phyloP scores from a whole-genome alignment of 2,113 vertebrate species.

The Typhlomys cinereus region DNA sequence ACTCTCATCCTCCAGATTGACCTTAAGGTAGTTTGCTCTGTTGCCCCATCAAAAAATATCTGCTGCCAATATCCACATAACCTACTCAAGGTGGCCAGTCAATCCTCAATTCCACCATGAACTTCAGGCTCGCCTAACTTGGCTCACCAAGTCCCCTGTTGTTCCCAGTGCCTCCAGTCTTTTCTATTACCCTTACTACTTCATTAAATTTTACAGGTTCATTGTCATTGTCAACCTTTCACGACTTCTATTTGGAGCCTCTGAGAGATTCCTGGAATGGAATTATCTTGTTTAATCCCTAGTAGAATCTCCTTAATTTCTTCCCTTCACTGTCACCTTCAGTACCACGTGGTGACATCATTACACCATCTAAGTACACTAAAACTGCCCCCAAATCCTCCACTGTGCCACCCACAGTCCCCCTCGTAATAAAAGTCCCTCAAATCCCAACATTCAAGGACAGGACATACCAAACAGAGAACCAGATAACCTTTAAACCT shows the following conservation, averaged over 20 bases:
- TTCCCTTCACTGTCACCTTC: slow-evolving; percentile 27
- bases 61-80: slow-evolving; percentile 2
- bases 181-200: slow-evolving; percentile 48
- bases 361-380: slow-evolving; percentile 7
- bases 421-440: slow-evolving; percentile 2
- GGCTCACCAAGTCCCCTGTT: not conserved
- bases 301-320: slow-evolving; percentile 52
- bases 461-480: slow-evolving; percentile 35
- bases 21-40: not conserved
- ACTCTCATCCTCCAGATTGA: not conserved
- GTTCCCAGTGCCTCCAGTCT: not conserved
- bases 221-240: slow-evolving; percentile 10
- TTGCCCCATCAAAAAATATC: slow-evolving; percentile 8
- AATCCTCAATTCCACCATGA: slow-evolving; percentile 16
- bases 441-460: slow-evolving; percentile 38
- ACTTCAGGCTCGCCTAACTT: slow-evolving; percentile 21
- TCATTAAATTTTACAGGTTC: slow-evolving; percentile 43
- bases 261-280: slow-evolving; percentile 21
- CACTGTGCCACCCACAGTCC: not conserved
- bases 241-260: slow-evolving; percentile 40
- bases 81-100: slow-evolving; percentile 5
- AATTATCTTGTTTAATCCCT: slow-evolving; percentile 37
- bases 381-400: slow-evolving; percentile 50
- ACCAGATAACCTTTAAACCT: slow-evolving; percentile 53
- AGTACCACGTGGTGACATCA: slow-evolving; percentile 31